Base-by-base conservation (phyloP, 2,888 invertebrate species). In the Chaetogeoica ovagalla region DNA sequence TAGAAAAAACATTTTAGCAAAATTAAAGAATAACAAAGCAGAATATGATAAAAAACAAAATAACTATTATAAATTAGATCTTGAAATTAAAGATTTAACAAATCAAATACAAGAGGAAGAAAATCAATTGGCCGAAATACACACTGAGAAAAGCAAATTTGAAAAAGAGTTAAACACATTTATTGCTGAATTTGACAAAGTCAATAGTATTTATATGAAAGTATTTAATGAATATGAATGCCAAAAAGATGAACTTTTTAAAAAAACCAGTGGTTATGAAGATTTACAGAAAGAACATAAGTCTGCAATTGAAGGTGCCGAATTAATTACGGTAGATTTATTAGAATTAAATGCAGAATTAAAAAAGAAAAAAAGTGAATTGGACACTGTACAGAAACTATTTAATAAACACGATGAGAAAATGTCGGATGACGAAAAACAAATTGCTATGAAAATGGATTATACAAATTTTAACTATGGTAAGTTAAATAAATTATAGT, bases 21-120 rank as follows among this genome's bases (percentile, higher is more conserved):
- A 68, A 62, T 62, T 74, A 68, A 68, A 62, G 8, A 69, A 70
- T 55, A 59, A 60, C 9, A 75, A 81, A 55, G 30, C 48, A 30
- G 75, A 81, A 23, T 76, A 62, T 43, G 81, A 81, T 17, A 17
- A 15, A 9, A 75, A 69, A 39, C 75, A 75, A 68, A 59, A 55
- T 70, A 81, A 76, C 15, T 76, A 55, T 63, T 70, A 66, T 62
- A 63, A 70, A 70, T 70, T 82, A n/a, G 52, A 82, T 55, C 68
- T 59, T 39, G 21, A 81, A 81, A 65, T 72, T 23, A 73, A 77
- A 69, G 60, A 63, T 55, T 43, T 73, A 48, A 66, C 15, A 39
- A 21, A 15, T 68, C 59, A 74, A 6, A 70, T 82, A 23, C 48
- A 79, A 70, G 74, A 73, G 9, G 79, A 81, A 62, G 77, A 79